Conservation (phyloP, 2,113 vertebrate species). For the Alces alces region DNA sequence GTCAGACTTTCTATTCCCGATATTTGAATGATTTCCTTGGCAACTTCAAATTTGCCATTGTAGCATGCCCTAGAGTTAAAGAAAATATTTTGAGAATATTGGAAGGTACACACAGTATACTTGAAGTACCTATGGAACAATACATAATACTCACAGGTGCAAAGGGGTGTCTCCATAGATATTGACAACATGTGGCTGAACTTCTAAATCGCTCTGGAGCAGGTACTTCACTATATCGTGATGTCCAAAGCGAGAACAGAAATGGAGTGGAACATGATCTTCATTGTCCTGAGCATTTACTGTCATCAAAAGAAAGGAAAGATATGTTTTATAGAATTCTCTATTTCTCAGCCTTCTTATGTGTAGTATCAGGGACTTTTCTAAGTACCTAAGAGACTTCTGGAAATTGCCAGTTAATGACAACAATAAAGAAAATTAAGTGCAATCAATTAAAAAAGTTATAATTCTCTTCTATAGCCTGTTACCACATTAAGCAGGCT, state of each 20-base stretch:
- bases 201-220: constrained; percentile 86
- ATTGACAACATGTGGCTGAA: constrained; percentile 91
- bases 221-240: constrained; percentile 86
- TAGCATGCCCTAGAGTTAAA: constrained; percentile 88
- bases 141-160: constrained; percentile 85
- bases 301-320: constrained; percentile 65
- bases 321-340: not conserved
- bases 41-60: constrained; percentile 89
- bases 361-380: not conserved
- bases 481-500: not conserved
- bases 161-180: constrained; percentile 95
- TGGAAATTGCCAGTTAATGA: constrained; percentile 36
- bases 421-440: constrained; percentile 45
- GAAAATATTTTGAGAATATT: not conserved
- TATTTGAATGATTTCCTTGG: constrained; percentile 89
- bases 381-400: not conserved
- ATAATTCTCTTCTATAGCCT: not conserved
- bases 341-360: not conserved
- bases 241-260: constrained; percentile 94
- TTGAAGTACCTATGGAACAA: rapidly evolving
- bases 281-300: constrained; percentile 96
- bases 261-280: constrained; percentile 92
- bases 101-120: not conserved
- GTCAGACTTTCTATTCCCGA: constrained; percentile 91
- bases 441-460: constrained; percentile 20